A percentile compares a stretch with the other conserved stretches of the same genome.
Evolutionary conservation across 2,888 invertebrate species (phyloP).

Genomic region (Melitaea athalia): DNA sequence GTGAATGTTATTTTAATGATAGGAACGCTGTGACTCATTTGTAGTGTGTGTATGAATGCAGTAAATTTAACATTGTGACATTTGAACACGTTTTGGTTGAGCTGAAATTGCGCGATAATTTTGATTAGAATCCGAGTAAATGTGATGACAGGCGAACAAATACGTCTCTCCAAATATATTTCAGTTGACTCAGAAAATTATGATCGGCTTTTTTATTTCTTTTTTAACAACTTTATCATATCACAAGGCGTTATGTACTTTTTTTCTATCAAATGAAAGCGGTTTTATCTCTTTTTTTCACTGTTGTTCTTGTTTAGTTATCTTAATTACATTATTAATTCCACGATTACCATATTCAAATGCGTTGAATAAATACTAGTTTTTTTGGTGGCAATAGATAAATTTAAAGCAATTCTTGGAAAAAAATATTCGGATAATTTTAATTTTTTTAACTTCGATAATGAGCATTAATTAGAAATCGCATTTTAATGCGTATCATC

Average conservation of each 20-base stretch:
- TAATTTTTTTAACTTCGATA: not conserved
- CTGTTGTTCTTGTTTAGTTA: slow-evolving; percentile 15
- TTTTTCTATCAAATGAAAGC: not conserved
- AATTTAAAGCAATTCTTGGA: slow-evolving; percentile 10
- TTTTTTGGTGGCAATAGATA: slow-evolving; percentile 14
- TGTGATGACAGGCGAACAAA: slow-evolving; percentile 69
- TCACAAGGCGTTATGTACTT: not conserved
- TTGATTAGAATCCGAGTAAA: slow-evolving; percentile 65
- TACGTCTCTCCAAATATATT: slow-evolving; percentile 39
- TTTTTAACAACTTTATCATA: not conserved
- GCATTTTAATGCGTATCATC: not conserved
- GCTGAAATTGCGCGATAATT: slow-evolving; percentile 77
- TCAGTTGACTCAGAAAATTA: not conserved
- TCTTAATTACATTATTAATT: slow-evolving; percentile 31
- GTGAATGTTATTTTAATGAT: slow-evolving; percentile 33
- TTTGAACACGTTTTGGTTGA: slow-evolving; percentile 70
- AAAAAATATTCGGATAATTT: not conserved
- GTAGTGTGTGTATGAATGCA: slow-evolving; percentile 53
- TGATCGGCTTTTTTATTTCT: not conserved
- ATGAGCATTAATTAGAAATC: not conserved
- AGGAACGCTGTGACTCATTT: slow-evolving; percentile 46
- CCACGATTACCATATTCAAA: slow-evolving; percentile 25
- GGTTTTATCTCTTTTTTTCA: slow-evolving; percentile 3
- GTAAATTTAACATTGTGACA: slow-evolving; percentile 72
- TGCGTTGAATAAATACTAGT: slow-evolving; percentile 15